These are phyloP conservation scores for Polypterus bichir DNA, from an alignment of 2,113 vertebrate genomes.

Conservation along the genomic window DNA sequence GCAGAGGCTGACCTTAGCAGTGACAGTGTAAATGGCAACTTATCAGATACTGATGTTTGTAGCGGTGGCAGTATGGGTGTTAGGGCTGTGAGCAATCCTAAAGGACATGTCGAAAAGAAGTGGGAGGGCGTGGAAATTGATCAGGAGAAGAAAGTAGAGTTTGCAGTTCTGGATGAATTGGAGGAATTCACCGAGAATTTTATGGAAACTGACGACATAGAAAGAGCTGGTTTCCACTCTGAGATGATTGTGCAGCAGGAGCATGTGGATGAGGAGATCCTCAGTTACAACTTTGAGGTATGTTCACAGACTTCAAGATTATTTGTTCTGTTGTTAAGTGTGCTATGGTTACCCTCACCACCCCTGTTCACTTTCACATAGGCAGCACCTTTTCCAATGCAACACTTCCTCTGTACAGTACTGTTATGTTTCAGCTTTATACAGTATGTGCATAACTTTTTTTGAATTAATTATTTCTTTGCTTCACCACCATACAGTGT, in stretches of 20 bases:
- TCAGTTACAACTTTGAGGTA: constrained; percentile 87
- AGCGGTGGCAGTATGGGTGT: constrained; percentile 44
- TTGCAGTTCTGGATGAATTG: constrained; percentile 92
- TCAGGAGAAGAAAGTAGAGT: constrained; percentile 93
- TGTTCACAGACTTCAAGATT: constrained; percentile 28
- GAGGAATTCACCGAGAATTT: constrained; percentile 94
- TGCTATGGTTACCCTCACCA: no score
- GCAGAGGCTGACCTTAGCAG: constrained; percentile 44
- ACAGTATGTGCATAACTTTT: no score
- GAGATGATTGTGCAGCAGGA: constrained; percentile 83
- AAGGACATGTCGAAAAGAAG: constrained; percentile 51
- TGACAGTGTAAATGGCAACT: constrained; percentile 69
- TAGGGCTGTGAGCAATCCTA: constrained; percentile 40
- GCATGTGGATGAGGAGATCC: constrained; percentile 75
- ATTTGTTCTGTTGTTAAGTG: neutral
- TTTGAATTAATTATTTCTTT: no score
- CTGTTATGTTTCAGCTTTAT: no score
- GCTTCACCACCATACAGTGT: no score
- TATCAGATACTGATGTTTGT: constrained; percentile 65
- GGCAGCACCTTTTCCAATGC: no score
- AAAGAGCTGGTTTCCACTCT: constrained; percentile 77
- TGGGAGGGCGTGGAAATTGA: constrained; percentile 71
- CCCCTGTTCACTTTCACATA: no score
- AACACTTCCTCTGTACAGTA: no score
- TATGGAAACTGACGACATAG: constrained; percentile 76